Base-by-base conservation (phyloP, 2,888 invertebrate species). In the Chymomyza fuscimana region DNA sequence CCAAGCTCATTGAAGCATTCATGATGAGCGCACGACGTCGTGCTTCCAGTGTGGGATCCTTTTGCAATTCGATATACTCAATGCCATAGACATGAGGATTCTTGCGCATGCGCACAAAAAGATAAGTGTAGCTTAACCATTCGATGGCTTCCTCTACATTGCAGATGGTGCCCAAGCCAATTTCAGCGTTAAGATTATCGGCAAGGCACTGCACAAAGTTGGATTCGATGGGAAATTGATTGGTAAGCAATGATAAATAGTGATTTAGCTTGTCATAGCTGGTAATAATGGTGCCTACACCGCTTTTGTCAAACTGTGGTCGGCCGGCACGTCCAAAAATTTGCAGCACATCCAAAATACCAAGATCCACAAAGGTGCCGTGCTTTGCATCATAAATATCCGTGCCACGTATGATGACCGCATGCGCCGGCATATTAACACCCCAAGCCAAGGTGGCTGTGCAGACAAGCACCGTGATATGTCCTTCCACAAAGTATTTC, bases 361-460 rank as follows among this genome's bases (percentile, higher is more conserved):
- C 98, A 58, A 99, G 93, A 91, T 99, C 98, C 0, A 99, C 95
- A 92, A 98, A 99, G 0, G 96, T 94, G 4, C 99, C 98, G 88
- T 96, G 96, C 80, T 97, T 97, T 29, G 99, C 96, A 92, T 99
- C 98, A 92, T 99, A 99, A 77, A 99, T 96, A 91, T 98, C 98
- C 9, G 99, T 99, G 12, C 91, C 90, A 51, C 76, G 69, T 22
- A 92, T 92, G 63, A 99, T 95, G 76, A 99, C 99, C 40, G 98
- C 99, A 91, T 99, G 99, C 0, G 99, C 99, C 0, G 99, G 99
- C 77, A 99, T 93, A 93, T 99, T 99, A 5, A 99, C 99, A 81
- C 99, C 99, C 99, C 99, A 99, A 32, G 99, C 99, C 40, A 99
- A 93, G 0, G 99, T 99, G 0, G 99, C 97, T 0, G 99, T 99